Base-by-base conservation (phyloP, 30 jellyfish, hydroid and myxozoan genomes). In the Mastigias papua region DNA sequence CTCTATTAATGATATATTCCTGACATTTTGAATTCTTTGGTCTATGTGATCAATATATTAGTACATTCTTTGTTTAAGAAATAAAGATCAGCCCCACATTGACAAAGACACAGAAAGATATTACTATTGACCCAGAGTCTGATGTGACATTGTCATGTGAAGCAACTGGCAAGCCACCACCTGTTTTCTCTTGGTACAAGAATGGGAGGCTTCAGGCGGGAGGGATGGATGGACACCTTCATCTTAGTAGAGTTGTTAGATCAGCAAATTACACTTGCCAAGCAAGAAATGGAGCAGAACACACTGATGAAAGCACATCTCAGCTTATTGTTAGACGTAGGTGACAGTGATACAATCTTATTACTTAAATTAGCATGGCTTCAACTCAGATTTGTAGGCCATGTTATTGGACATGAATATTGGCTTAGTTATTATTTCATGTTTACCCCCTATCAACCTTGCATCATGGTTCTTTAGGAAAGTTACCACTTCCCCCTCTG, bases 101-200 rank as follows among this genome's bases (percentile, higher is more conserved):
- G 23, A 60, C 91, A 27, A 71, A 28, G 54, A 80, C 80, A 22
- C 90, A 62, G 34, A 26, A 89, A 72, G 93, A 89, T 50, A 27
- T 81, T 4, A 66, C 86, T 35, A 88, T 89, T 26, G 90, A 73
- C 33, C 90, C 97, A 26, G 93, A 89, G 48, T 37, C 92, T 5
- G 58, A 62, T 57, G 81, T 58, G 16, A 50, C 81, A 48, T 49
- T 89, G 29, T 26, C 31, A 62, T 89, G 97, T 67, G 86, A 65
- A 10, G 97, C 97, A 15, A 89, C 92, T 13, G 97, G 97, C 20
- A 70, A 70, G 37, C 97, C 97, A n/a, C 20, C 46, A 9, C 97
- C 97, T 13, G 81, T 61, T 0, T 89, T 80, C 74, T 74, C 90
- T 1, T 89, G 97, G 97, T 80, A 50, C 68, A 29, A 28, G 67